Base-by-base conservation (phyloP, 2,888 invertebrate genomes). In the Thera britannica region DNA sequence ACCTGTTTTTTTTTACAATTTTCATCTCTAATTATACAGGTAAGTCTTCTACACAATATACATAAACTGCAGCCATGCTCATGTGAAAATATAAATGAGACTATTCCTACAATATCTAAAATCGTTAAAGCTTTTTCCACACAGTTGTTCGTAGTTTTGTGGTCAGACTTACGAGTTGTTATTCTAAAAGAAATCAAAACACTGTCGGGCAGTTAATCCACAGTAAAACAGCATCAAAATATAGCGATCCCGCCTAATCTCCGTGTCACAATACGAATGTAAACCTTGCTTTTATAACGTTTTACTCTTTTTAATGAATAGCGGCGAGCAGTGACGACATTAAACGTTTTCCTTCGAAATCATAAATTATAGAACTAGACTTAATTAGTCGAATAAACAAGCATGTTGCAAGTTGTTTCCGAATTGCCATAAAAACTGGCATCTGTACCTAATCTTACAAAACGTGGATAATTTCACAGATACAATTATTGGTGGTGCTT, bases 111-210 rank as follows among this genome's bases (percentile, higher is more conserved):
- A 56, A 38, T 56, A 12, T 41, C 12, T 41, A 7, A 56, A 12
- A 38, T 8, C 6, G n/a, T 38, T 12, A 56, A 38, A 55, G 8
- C 23, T 57, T 46, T 54, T 63, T 66, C 38, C 4, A 62, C 54
- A 54, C 59, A 67, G 69, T 71, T 63, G 61, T 68, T 60, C 55
- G 52, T 59, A 65, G 61, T 66, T 70, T 61, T 61, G 72, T 67
- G 72, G 72, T 72, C 72, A 73, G 78, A 75, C 73, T 75, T 75
- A 81, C 78, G 71, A 73, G 75, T 71, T 81, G 80, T 83, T 83
- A 77, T 83, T 83, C 78, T 76, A 72, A 81, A 77, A 74, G 74
- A 78, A 79, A 82, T 86, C 83, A 86, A 83, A 85, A 86, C 82
- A 86, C 66, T 80, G 83, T 82, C 79, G 71, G 75, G 67, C 67